phyloP scores from a whole-genome alignment of 2,797 vertebrate species.

The Lepus oiostolus region DNA sequence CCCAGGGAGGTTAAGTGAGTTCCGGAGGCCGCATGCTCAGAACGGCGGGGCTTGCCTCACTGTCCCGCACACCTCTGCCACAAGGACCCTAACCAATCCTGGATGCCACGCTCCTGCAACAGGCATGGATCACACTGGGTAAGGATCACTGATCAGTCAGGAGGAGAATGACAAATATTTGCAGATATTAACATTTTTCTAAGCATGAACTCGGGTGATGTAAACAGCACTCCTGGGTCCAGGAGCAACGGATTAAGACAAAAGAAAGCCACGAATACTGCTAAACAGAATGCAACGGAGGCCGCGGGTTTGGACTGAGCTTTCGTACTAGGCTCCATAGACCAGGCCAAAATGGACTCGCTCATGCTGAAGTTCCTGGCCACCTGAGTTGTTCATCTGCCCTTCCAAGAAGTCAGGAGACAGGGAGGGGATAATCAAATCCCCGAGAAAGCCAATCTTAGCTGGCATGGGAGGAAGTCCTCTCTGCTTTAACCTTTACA shows the following conservation, averaged over 20 bases:
- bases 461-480: neutral
- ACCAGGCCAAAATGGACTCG: neutral
- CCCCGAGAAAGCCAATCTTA: neutral
- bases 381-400: neutral
- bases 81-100: neutral
- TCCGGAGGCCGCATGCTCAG: neutral
- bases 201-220: neutral
- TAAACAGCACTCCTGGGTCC: too few species aligned
- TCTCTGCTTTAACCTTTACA: neutral
- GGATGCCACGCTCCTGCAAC: too few species aligned
- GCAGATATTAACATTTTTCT: neutral
- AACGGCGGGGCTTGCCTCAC: neutral
- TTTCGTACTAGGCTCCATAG: neutral
- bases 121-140: too few species aligned
- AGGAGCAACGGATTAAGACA: neutral
- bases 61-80: accelerated
- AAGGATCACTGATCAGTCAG: neutral
- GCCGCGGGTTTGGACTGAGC: too few species aligned
- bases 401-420: neutral
- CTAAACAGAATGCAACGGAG: neutral
- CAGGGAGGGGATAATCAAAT: neutral
- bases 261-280: neutral
- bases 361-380: neutral
- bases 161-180: neutral
- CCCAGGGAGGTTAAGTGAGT: neutral